These are phyloP conservation scores for Panthera leo DNA, from an alignment of 2,113 vertebrate species.

Conservation along the genomic window DNA sequence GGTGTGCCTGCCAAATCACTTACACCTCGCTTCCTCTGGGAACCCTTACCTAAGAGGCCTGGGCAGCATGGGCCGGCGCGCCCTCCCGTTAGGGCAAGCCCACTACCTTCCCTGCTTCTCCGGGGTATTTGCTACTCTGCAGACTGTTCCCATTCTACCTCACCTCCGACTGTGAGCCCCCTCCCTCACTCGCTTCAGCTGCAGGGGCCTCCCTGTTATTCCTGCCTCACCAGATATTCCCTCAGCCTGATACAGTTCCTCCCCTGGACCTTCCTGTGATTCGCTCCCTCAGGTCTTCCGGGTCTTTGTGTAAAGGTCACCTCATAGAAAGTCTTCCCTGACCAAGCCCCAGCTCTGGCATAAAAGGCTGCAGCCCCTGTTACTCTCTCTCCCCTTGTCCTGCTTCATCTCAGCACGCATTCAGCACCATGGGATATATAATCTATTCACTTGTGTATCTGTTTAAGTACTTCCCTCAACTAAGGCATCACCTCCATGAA, in stretches of 20 bases:
- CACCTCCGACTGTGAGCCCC: neutral
- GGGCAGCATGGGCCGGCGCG: neutral
- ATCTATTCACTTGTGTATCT: neutral
- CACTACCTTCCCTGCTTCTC: neutral
- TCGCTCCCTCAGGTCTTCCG: neutral
- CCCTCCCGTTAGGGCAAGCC: neutral
- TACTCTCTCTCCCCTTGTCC: neutral
- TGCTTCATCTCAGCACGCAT: neutral
- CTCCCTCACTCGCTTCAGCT: neutral
- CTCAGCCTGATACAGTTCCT: neutral
- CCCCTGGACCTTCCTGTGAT: neutral
- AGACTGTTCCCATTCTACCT: neutral
- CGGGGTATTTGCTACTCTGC: neutral
- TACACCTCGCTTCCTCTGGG: neutral
- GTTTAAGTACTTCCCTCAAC: neutral
- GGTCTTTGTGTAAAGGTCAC: neutral
- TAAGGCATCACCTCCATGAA: neutral
- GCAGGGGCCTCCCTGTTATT: neutral
- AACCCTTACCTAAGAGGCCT: neutral
- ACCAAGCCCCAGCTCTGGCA: neutral
- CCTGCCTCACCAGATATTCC: neutral
- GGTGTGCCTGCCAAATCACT: neutral
- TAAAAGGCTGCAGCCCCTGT: neutral
- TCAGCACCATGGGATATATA: neutral
- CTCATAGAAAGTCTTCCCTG: neutral